Conservation (phyloP, 2,113 vertebrate species). For the Notiomystis cincta region DNA sequence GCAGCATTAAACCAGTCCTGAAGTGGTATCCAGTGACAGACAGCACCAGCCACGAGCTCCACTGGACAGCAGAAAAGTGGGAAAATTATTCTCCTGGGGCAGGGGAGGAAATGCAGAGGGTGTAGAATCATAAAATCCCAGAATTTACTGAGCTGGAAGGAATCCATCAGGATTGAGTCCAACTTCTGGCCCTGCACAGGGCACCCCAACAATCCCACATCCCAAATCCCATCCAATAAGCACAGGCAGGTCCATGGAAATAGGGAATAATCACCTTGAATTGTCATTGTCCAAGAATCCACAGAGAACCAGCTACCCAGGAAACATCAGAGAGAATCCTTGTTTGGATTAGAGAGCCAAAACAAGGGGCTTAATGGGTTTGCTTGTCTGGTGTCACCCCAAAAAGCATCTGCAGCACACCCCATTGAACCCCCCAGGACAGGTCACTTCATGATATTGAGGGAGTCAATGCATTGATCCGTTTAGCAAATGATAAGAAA, state of each 20-base stretch:
- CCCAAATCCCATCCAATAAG: neutral
- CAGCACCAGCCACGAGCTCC: neutral
- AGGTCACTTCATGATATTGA: neutral
- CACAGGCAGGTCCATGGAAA: neutral
- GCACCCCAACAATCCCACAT: neutral
- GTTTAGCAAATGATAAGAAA: constrained; percentile 24
- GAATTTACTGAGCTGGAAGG: neutral
- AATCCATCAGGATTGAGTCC: neutral
- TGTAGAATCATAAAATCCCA: neutral
- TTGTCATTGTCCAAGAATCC: neutral
- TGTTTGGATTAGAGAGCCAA: neutral
- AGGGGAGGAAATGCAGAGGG: neutral
- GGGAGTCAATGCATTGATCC: neutral
- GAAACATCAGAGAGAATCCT: neutral
- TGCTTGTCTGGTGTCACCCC: neutral
- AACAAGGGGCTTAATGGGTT: neutral
- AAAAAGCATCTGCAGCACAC: neutral
- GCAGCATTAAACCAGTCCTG: neutral
- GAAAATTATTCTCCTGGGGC: neutral
- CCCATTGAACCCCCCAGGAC: neutral
- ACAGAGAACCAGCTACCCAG: neutral
- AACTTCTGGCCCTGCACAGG: neutral
- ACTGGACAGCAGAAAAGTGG: neutral
- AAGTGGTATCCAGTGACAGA: neutral
- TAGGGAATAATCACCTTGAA: neutral